These are phyloP conservation scores for Cetoscarus ocellatus DNA, from an alignment of 2,797 vertebrate species.

Conservation along the genomic window DNA sequence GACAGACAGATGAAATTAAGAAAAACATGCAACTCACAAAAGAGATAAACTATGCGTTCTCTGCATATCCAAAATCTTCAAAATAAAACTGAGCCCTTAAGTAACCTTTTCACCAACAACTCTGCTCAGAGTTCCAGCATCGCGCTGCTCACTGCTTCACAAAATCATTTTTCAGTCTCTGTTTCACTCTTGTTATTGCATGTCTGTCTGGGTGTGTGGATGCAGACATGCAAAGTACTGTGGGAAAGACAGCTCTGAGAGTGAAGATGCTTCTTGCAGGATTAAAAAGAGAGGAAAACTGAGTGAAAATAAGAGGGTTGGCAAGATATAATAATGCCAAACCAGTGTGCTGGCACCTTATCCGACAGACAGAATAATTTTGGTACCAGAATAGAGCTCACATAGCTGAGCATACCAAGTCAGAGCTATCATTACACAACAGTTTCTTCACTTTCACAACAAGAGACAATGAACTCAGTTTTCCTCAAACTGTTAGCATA, in stretches of 20 bases:
- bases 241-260: conserved; percentile 27
- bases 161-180: conserved; percentile 8
- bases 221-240: conserved; percentile 19
- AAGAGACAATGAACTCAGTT: conserved; percentile 43
- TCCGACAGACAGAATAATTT: conserved; percentile 54
- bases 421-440: conserved; percentile 62
- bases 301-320: conserved; percentile 54
- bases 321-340: conserved; percentile 39
- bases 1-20: conserved; percentile 29
- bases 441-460: conserved; percentile 34
- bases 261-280: conserved; percentile 17
- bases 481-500: conserved; percentile 28
- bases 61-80: conserved; percentile 41
- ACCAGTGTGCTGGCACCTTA: conserved; percentile 49
- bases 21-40: conserved; percentile 37
- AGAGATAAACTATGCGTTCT: conserved; percentile 55
- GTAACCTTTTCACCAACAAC: conserved; percentile 29
- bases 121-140: conserved; percentile 5
- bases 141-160: conserved; percentile 1
- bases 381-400: conserved; percentile 38
- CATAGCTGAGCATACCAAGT: conserved; percentile 40
- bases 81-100: conserved; percentile 16
- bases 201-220: conserved; percentile 13
- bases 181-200: conserved; percentile 18
- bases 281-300: conserved; percentile 25